These are phyloP conservation scores for Catagonus wagneri DNA, from an alignment of 2,113 vertebrate genomes.

Conservation along the genomic window DNA sequence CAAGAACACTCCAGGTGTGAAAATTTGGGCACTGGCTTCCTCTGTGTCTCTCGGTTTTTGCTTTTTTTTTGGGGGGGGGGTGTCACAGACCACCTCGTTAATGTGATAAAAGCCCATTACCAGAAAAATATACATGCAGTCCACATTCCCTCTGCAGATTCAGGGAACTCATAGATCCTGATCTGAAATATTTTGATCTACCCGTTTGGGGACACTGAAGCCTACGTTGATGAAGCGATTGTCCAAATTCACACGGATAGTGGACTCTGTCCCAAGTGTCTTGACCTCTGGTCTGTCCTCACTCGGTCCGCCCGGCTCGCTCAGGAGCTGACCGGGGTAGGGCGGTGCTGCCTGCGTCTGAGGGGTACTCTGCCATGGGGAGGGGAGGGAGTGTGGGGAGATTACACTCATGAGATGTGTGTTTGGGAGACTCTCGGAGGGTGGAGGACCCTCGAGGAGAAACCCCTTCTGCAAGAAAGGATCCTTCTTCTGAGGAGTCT, in stretches of 20 bases:
- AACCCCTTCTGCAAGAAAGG: background rate
- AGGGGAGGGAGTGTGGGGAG: rapidly evolving
- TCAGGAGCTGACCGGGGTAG: background rate
- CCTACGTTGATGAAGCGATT: background rate
- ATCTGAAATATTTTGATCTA: background rate
- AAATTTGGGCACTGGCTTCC: background rate
- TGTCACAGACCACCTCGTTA: background rate
- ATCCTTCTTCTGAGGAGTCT: background rate
- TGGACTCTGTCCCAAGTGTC: background rate
- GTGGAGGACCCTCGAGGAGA: background rate
- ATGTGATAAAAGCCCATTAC: background rate
- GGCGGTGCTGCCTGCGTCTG: no score
- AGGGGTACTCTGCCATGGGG: background rate
- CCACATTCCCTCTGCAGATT: background rate
- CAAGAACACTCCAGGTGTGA: background rate
- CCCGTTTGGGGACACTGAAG: background rate
- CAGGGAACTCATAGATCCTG: background rate
- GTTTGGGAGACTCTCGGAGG: background rate
- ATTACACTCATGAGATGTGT: background rate
- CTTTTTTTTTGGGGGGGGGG: background rate
- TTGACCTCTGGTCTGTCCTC: background rate
- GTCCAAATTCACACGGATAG: background rate
- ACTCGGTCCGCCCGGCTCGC: background rate
- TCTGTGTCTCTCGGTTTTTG: background rate
- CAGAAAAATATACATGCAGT: background rate